Conservation (phyloP, 2,888 invertebrate species). For the Ormyrus labotus region DNA sequence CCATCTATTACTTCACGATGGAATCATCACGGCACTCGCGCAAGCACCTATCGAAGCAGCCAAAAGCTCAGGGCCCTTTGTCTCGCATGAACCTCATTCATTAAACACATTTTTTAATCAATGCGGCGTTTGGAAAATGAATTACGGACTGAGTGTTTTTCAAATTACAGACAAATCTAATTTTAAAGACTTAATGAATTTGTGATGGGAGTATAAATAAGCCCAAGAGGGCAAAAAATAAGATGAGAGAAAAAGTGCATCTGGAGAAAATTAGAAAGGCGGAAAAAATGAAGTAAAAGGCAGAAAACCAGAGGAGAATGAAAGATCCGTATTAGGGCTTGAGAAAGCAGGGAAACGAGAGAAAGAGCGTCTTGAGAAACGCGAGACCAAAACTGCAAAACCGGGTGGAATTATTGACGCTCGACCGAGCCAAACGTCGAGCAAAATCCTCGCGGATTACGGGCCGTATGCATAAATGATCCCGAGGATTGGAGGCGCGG, state of each 20-base stretch:
- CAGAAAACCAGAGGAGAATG: conserved; percentile 12
- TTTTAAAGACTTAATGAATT: background rate
- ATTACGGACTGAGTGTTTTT: too few species aligned
- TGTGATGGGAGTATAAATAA: background rate
- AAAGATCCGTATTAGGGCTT: background rate
- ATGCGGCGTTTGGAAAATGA: too few species aligned
- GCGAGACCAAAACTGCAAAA: background rate
- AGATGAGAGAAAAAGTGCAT: background rate
- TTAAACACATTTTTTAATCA: too few species aligned
- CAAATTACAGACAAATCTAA: background rate
- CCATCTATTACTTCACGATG: conserved; percentile 16
- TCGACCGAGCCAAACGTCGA: conserved; percentile 21
- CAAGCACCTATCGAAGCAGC: too few species aligned
- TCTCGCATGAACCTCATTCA: too few species aligned
- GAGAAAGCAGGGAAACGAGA: background rate
- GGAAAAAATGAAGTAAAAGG: conserved; percentile 2
- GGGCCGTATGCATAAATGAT: conserved; percentile 46
- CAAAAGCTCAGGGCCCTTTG: too few species aligned
- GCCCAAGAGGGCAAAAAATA: background rate
- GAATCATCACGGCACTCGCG: background rate
- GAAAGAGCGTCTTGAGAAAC: conserved; percentile 7
- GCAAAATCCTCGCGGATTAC: conserved; percentile 40
- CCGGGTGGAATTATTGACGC: conserved; percentile 39
- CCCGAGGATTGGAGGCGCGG: background rate
- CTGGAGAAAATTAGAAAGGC: background rate